Evolutionary conservation across 2,888 invertebrate species (phyloP), one percentile per base, ranked within the genome.

Genomic region (Hirtodrosophila alboralis): DNA sequence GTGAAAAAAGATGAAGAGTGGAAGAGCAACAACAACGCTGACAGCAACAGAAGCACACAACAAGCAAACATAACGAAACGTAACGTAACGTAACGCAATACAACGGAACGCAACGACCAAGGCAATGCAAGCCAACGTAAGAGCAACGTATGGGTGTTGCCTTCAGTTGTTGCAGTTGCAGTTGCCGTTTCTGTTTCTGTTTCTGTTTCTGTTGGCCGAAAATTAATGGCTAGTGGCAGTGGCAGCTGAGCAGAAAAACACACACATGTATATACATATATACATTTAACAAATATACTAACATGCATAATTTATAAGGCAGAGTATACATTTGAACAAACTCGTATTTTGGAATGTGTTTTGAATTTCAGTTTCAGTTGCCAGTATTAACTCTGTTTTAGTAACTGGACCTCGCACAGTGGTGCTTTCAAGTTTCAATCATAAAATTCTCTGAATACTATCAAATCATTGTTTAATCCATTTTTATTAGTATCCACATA

Each of bases 161-260:
- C 65, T 49, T 27, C 44, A 36, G 34, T 56, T 61, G n/a, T 13
- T 31, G 47, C 40, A 34, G 44, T 14, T 61, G 53, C 40, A 9
- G 6, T 18, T 36, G 16, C 28, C 21, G n/a, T 16, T 51, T 31
- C 18, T 38, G 72, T 40, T 69, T 56, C 40, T 52, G 43, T 23
- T 53, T 28, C 40, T 26, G 69, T 63, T 81, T 51, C 63, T 70
- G 73, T 67, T 78, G 72, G 66, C 63, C 83, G 61, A 79, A 84
- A 83, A 83, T 83, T 79, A 84, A 83, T 81, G 84, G 79, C 68
- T 57, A 75, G 72, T 81, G 81, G 66, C 65, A 77, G 54, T 66
- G 70, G 72, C 79, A 83, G 76, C 63, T 79, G 77, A 73, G 69
- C 69, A 63, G 57, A 49, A 67, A 71, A 68, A 73, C 62, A 71